These are phyloP conservation scores for Latrodectus hesperus DNA, from an alignment of 2,888 invertebrate genomes.

Conservation along the genomic window DNA sequence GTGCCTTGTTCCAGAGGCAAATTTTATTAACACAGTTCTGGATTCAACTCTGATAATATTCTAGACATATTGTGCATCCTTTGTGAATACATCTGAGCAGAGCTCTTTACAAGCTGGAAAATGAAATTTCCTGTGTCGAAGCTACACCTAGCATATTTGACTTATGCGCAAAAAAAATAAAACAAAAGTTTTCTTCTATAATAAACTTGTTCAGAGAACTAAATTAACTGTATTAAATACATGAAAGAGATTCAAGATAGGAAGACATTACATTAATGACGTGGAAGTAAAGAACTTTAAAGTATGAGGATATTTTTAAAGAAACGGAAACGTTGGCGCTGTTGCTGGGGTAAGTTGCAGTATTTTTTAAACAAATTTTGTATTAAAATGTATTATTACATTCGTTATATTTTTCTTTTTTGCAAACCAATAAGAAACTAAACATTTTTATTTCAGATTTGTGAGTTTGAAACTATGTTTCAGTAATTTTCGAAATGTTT, in stretches of 20 bases:
- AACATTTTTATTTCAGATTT: constrained; percentile 2
- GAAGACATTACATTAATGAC: constrained; percentile 51
- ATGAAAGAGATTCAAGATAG: constrained; percentile 42
- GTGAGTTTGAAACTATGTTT: neutral
- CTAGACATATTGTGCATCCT: constrained; percentile 36
- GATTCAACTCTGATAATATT: constrained; percentile 36
- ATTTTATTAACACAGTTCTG: constrained; percentile 36
- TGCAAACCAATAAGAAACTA: neutral
- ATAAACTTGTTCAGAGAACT: constrained; percentile 38
- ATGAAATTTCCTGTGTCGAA: constrained; percentile 42
- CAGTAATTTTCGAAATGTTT: too few species aligned
- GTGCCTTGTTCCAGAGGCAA: constrained; percentile 38
- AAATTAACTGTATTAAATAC: constrained; percentile 19
- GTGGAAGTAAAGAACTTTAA: constrained; percentile 64
- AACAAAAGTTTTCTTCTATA: constrained; percentile 16
- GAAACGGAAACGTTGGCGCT: constrained; percentile 57
- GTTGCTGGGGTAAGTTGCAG: constrained; percentile 62
- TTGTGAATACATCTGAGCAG: constrained; percentile 39
- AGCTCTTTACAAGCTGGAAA: constrained; percentile 40
- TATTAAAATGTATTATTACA: constrained; percentile 42
- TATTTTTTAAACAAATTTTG: constrained; percentile 65
- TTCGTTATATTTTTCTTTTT: constrained; percentile 26
- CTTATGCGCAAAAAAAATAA: constrained; percentile 12
- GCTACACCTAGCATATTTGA: constrained; percentile 38
- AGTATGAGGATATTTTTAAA: constrained; percentile 63